Evolutionary conservation across 64 coral and sea anemone species (phyloP).

Genomic region (Montipora efflorescens): DNA sequence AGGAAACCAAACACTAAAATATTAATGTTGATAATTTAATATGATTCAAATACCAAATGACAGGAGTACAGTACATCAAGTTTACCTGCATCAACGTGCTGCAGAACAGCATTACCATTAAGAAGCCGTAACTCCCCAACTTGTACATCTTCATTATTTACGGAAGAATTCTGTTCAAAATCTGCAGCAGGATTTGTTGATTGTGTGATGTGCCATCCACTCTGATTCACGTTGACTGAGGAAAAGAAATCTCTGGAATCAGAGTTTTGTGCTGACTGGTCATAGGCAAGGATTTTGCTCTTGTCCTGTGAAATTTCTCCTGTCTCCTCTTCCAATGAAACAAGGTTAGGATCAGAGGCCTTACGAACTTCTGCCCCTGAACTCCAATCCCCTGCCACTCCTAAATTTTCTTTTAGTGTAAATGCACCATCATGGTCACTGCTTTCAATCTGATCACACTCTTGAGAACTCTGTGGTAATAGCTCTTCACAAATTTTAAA

Average conservation of each 20-base stretch:
- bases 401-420: neutral
- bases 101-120: neutral
- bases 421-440: neutral
- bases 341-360: neutral
- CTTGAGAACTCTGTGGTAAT: neutral
- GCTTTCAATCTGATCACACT: neutral
- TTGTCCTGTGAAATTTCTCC: neutral
- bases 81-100: slow-evolving; percentile 34
- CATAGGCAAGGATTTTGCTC: neutral
- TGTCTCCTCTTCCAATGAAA: neutral
- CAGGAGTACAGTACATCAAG: too few relatives aligned
- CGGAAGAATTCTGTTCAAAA: neutral
- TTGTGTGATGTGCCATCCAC: neutral
- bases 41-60: too few relatives aligned
- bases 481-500: neutral
- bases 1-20: too few relatives aligned
- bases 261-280: neutral
- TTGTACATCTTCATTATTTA: neutral
- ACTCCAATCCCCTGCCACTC: neutral
- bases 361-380: neutral
- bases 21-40: too few relatives aligned
- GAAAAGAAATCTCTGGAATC: neutral
- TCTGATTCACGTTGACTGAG: neutral
- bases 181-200: neutral
- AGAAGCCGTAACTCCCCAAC: neutral